phyloP scores from a whole-genome alignment of 1,140 invertebrate genomes.

The Zaprionus taronus region DNA sequence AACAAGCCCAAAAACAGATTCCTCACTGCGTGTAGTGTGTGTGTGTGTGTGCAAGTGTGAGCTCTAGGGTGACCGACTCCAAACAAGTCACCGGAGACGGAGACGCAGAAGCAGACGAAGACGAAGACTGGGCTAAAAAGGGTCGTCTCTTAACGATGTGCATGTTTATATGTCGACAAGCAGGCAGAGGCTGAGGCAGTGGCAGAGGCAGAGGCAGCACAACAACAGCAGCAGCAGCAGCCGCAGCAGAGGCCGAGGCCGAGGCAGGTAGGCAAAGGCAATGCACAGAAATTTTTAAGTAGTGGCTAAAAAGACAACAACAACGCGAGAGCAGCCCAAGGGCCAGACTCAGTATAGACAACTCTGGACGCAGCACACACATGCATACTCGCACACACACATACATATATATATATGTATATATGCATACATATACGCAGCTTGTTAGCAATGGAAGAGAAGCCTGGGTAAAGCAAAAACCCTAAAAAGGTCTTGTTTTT shows the following conservation, averaged over 20 bases:
- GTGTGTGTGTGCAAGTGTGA: constrained; percentile 50
- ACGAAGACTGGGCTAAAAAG: constrained; percentile 45
- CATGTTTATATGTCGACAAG: constrained; percentile 63
- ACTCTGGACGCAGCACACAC: constrained; percentile 9
- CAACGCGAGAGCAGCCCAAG: constrained; percentile 12
- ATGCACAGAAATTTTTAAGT: constrained; percentile 33
- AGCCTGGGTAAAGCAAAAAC: constrained; percentile 45
- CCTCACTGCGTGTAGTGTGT: constrained; percentile 17
- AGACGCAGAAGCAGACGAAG: constrained; percentile 4
- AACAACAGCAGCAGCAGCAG: not conserved
- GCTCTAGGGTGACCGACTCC: constrained; percentile 66
- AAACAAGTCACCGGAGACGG: constrained; percentile 53
- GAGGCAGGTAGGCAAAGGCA: constrained; percentile 23
- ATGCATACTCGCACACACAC: not conserved
- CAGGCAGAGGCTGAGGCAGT: constrained; percentile 4
- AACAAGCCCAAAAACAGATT: constrained; percentile 62
- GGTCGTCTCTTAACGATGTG: constrained; percentile 71
- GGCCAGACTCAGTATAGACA: constrained; percentile 35
- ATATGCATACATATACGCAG: constrained; percentile 23
- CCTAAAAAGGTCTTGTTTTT: constrained; percentile 43
- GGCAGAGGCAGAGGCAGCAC: not conserved
- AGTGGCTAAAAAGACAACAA: constrained; percentile 38
- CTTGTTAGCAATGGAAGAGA: constrained; percentile 69
- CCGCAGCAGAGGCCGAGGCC: not conserved
- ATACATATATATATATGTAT: not conserved